A percentile compares a stretch with the other conserved stretches of the same genome.
These are phyloP conservation scores for Pristionchus mayeri DNA, from an alignment of 2,888 invertebrate genomes.

Conservation along the genomic window DNA sequence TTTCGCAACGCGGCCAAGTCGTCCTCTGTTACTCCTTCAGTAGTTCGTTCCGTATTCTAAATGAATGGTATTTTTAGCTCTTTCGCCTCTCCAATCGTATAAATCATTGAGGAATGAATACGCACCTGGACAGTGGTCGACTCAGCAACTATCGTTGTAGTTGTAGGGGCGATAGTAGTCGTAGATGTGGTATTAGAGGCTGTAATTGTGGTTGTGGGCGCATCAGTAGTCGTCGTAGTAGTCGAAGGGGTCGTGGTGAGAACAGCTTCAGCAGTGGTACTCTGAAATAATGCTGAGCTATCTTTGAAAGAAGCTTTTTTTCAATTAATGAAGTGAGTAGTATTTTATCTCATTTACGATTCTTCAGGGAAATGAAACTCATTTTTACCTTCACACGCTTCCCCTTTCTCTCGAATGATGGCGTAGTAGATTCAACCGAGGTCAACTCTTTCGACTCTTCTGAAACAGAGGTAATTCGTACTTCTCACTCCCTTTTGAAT, in stretches of 20 bases:
- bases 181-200: no score
- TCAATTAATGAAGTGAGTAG: background rate
- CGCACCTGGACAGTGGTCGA: background rate
- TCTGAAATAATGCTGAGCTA: background rate
- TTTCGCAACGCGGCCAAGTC: conserved; percentile 31
- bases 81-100: background rate
- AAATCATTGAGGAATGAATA: background rate
- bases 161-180: no score
- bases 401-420: background rate
- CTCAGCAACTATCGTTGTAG: background rate
- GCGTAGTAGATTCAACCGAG: background rate
- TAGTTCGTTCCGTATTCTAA: conserved; percentile 3
- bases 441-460: conserved; percentile 5
- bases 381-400: background rate
- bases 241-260: background rate
- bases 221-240: background rate
- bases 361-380: background rate
- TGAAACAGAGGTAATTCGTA: no score
- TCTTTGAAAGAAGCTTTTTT: no score
- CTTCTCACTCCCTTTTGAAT: background rate
- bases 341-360: background rate
- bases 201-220: background rate
- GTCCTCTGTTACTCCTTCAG: background rate
- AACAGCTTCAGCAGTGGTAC: background rate
- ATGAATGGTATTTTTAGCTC: background rate